Percentiles rank a stretch among this genome's conserved stretches.
phyloP scores from a whole-genome alignment of 2,797 vertebrate genomes.

The Gadopsis marmoratus region DNA sequence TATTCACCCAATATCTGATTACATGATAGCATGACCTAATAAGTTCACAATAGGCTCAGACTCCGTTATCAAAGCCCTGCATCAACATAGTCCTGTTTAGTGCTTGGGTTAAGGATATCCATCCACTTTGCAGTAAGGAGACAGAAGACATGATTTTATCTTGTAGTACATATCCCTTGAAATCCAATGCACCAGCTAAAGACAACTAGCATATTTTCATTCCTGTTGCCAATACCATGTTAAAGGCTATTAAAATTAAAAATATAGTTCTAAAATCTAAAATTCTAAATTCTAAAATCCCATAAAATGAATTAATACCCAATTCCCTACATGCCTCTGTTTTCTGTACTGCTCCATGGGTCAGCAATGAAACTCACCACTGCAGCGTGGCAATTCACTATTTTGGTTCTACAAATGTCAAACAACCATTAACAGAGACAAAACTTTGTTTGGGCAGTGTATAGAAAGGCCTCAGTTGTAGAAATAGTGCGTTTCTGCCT shows the following conservation, averaged over 20 bases:
- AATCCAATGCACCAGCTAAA: background rate
- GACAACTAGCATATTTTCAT: background rate
- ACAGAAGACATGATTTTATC: background rate
- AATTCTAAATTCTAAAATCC: background rate
- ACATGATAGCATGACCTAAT: background rate
- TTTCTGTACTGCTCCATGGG: background rate
- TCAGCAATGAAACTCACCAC: background rate
- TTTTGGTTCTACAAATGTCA: background rate
- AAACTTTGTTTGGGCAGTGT: background rate
- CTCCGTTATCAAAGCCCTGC: background rate
- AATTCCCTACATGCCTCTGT: background rate
- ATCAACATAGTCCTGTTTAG: background rate
- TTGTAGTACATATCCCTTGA: background rate
- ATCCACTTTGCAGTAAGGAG: background rate
- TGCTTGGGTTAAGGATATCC: background rate
- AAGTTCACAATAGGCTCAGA: background rate
- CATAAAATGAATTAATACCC: background rate
- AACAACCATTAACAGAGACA: background rate
- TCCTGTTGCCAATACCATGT: background rate
- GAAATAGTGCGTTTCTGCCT: background rate
- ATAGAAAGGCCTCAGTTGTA: background rate
- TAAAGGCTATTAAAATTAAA: background rate
- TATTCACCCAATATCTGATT: background rate
- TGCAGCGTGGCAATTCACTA: background rate
- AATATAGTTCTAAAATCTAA: no score